These are phyloP conservation scores for Nymphalis io DNA, from an alignment of 1,140 invertebrate species.

Conservation along the genomic window DNA sequence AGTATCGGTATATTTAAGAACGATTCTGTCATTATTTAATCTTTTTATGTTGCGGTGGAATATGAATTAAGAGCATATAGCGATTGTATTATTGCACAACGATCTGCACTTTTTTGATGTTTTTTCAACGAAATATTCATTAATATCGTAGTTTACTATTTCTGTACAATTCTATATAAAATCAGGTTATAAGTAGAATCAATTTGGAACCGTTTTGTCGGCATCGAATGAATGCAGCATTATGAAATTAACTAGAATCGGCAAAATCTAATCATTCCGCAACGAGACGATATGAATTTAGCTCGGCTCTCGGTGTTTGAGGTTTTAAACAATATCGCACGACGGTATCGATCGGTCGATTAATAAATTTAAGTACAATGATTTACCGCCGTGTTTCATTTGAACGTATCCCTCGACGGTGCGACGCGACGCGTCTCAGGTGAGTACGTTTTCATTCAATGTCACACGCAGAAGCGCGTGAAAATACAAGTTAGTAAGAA, in stretches of 20 bases:
- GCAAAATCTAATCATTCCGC: constrained; percentile 67
- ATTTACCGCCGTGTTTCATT: constrained; percentile 71
- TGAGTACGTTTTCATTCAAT: constrained; percentile 40
- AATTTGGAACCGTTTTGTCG: constrained; percentile 77
- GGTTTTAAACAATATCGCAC: constrained; percentile 71
- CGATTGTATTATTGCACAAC: constrained; percentile 57
- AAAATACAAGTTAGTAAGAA: constrained; percentile 44
- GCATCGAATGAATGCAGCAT: constrained; percentile 61
- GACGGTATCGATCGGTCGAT: constrained; percentile 70
- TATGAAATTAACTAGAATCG: constrained; percentile 70
- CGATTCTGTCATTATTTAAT: constrained; percentile 59
- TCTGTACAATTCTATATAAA: constrained; percentile 73
- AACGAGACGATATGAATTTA: constrained; percentile 68
- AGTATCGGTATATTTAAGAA: constrained; percentile 68
- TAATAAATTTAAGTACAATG: constrained; percentile 80
- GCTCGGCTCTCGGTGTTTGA: constrained; percentile 69
- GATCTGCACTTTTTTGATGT: constrained; percentile 73
- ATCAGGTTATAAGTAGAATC: constrained; percentile 75
- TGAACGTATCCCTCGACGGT: constrained; percentile 16
- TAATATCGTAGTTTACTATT: constrained; percentile 71
- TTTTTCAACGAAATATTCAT: constrained; percentile 78
- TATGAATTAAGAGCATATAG: constrained; percentile 74
- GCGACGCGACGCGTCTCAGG: neutral
- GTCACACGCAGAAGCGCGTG: constrained; percentile 49
- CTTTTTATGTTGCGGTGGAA: constrained; percentile 40